Conservation (phyloP, 2,113 vertebrate species). For the Siniperca knerii region DNA sequence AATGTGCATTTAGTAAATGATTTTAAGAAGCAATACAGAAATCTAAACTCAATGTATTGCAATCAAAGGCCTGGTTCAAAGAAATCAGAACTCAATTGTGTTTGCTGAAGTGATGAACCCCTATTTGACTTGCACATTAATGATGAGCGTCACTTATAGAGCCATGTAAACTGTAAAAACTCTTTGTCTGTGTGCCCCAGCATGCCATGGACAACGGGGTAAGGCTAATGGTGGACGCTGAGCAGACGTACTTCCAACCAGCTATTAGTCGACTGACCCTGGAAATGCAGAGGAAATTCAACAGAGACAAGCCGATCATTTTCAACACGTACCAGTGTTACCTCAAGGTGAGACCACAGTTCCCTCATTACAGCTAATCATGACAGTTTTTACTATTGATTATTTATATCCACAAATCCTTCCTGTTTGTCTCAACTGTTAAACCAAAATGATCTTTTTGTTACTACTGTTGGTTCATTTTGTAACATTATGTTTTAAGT, state of each 20-base stretch:
- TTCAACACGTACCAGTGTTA: constrained; percentile 98
- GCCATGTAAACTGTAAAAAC: not conserved
- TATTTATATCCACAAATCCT: not conserved
- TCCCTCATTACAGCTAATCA: not conserved
- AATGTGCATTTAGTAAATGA: not conserved
- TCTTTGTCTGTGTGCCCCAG: constrained; percentile 72
- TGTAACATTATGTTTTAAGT: not conserved
- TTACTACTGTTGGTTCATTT: not conserved
- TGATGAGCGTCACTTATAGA: not conserved
- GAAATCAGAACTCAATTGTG: not conserved
- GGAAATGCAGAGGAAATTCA: constrained; percentile 93
- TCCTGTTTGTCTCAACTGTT: not conserved
- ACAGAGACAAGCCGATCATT: constrained; percentile 86
- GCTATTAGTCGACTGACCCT: constrained; percentile 92
- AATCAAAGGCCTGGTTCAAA: not conserved
- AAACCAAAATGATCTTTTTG: not conserved
- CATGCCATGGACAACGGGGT: constrained; percentile 87
- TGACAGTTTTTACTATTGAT: not conserved
- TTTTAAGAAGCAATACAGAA: not conserved
- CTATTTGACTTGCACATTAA: not conserved
- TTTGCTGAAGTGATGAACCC: not conserved
- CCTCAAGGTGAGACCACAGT: constrained; percentile 85
- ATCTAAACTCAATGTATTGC: not conserved
- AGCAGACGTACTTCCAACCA: constrained; percentile 97
- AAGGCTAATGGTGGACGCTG: constrained; percentile 94